Base-by-base conservation (phyloP, 2,113 vertebrate genomes). In the Ctenomys sociabilis region DNA sequence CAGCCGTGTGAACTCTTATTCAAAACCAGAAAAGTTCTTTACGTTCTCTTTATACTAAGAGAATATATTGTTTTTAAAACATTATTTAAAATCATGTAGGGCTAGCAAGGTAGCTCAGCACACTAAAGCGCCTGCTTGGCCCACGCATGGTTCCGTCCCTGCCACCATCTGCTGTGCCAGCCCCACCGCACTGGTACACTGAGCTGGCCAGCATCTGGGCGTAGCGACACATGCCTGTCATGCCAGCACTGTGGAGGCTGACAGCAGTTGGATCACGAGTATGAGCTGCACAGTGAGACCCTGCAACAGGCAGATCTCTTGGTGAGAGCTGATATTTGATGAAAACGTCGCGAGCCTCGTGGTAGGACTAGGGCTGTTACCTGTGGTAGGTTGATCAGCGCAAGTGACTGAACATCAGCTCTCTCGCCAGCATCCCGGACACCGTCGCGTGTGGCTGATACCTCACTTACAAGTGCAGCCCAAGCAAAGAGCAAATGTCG, bases 11-110 rank as follows among this genome's bases (percentile, higher is more conserved):
- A 57, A 40, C 11, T 85, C 37, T 80, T 81, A 40, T 11, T 89
- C 63, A 81, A 84, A 78, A 84, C n/a, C 13, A 43, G 66, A 73
- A 57, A 80, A 37, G n/a, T 64, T 88, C 61, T 88, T 93, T 49
- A 57, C 73, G 14, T 83, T 70, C 32, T n/a, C 66, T 19, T 35
- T 19, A 35, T 2, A 54, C 16, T 49, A 64, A 73, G 84, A 85
- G 52, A 78, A 40, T 83, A 72, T 54, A 72, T 54, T 28, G 70
- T 32, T 37, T 43, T 63, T 24, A 64, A 86, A 89, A 78, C 22
- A 64, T 87, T 57, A 90, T 72, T 63, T 13, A 88, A 84, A 35
- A 43, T n/a, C 26, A 32, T 32, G 24, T 70, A 16, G 52, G 54
- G 54, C 54, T 12, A 19, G 54, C 16, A 19, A 57, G 54, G 19